Base-by-base conservation (phyloP, 92 coral and sea anemone species). In the Phymanthus crucifer region DNA sequence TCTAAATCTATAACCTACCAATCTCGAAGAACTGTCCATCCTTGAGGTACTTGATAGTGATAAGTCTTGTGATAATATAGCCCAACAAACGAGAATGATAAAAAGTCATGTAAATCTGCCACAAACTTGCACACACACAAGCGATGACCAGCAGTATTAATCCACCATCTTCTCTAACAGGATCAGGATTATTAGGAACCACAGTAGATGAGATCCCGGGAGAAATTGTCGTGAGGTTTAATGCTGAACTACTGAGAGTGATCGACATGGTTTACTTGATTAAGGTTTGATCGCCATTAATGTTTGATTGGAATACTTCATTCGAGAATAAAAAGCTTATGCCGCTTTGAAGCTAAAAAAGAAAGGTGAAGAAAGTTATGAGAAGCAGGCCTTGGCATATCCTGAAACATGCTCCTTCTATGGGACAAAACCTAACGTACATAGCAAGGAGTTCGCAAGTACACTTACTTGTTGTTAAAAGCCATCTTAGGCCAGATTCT, bases 11-110 rank as follows among this genome's bases (percentile, higher is more conserved):
- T 52, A 37, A 89, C 98, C 80, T 89, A 96, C 99, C 99, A 71
- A 96, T 92, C 77, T 87, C 90, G 78, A 96, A 92, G 83, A 91
- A 96, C 29, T 89, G 88, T 6, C 96, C 98, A 79, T 87, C 91
- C 66, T 89, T 87, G 52, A 96, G 80, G 81, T 91, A 96, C 61
- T 87, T 92, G 54, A 87, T 87, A 75, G 88, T 89, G 17, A 96
- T 83, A 83, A 96, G 77, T 35, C 90, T 66, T 50, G 99, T 96
- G 12, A 96, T 85, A 23, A 91, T 77, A 73, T 80, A 78, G 38
- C 99, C 99, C 81, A 92, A 75, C 40, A 96, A 19, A 1, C 99
- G 91, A 4, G 99, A 91, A 78, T 93, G 94, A 68, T 96, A 96
- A 67, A 96, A 87, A 6, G 98, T 89, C 85, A 96, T 80, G 84